Percentiles rank a stretch among this genome's conserved stretches.
These are phyloP conservation scores for Caenorhabditis drosophilae DNA, from an alignment of 2,888 invertebrate genomes.

Conservation along the genomic window DNA sequence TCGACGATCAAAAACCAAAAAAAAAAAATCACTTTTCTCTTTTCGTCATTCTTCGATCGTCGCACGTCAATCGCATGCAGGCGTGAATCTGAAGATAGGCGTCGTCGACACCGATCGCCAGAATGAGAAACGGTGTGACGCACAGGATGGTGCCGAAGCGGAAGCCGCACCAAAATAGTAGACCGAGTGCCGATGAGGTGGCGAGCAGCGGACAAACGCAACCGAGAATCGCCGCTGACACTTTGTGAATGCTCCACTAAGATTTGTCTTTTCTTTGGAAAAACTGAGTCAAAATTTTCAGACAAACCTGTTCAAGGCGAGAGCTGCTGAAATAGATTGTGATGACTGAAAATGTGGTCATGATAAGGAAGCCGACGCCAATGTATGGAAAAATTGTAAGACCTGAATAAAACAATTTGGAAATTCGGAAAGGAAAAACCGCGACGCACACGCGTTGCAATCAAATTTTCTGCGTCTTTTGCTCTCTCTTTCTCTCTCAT, in stretches of 20 bases:
- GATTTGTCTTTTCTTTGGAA: conserved; percentile 4
- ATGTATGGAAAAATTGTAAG: conserved; percentile 64
- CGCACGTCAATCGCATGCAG: conserved; percentile 50
- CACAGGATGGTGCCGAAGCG: conserved; percentile 65
- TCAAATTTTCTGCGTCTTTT: no score
- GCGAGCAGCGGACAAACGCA: conserved; percentile 63
- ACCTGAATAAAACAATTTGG: conserved; percentile 16
- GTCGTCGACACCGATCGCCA: conserved; percentile 66
- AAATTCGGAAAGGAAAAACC: background rate
- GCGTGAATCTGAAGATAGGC: conserved; percentile 64
- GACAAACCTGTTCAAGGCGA: conserved; percentile 32
- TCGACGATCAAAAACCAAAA: no score
- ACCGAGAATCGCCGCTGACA: conserved; percentile 53
- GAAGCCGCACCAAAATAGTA: conserved; percentile 62
- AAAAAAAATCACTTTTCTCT: conserved; percentile 32
- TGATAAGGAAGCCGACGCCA: conserved; percentile 60
- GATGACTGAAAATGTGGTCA: conserved; percentile 58
- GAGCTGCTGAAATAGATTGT: conserved; percentile 52
- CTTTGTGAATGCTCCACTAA: conserved; percentile 50
- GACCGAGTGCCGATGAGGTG: conserved; percentile 60
- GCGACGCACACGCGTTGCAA: background rate
- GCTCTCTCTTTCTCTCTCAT: no score
- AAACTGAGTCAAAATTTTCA: background rate
- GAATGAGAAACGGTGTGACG: conserved; percentile 65
- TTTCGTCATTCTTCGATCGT: conserved; percentile 37